Evolutionary conservation across 64 coral and sea anemone species (phyloP).

Genomic region (Dendrophyllia cribrosa): DNA sequence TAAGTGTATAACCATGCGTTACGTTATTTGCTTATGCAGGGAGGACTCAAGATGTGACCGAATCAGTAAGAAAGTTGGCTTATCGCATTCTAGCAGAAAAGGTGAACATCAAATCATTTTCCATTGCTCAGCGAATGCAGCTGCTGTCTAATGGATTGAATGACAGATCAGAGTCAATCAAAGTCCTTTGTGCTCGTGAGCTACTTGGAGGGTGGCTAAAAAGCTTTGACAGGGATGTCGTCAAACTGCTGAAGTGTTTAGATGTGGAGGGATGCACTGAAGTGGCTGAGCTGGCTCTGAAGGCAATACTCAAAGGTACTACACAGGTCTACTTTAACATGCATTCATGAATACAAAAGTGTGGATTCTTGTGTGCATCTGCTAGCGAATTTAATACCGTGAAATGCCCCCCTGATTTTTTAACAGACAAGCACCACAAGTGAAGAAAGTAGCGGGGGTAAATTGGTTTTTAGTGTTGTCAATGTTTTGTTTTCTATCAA

Average conservation of each 20-base stretch:
- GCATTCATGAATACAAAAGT: no score
- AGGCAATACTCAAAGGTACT: conserved; percentile 88
- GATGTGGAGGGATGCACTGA: conserved; percentile 83
- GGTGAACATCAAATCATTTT: conserved; percentile 81
- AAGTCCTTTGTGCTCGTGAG: conserved; percentile 61
- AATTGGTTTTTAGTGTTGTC: no score
- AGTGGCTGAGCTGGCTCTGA: conserved; percentile 71
- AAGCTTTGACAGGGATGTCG: conserved; percentile 76
- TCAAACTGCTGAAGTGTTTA: conserved; percentile 79
- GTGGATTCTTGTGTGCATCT: no score
- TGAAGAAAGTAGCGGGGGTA: no score
- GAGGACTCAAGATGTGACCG: conserved; percentile 90
- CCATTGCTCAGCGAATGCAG: conserved; percentile 88
- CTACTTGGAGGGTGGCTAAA: conserved; percentile 79
- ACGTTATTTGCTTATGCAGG: conserved; percentile 28
- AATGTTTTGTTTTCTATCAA: no score
- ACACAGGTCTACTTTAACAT: background rate
- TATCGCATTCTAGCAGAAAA: conserved; percentile 79
- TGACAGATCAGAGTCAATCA: conserved; percentile 77
- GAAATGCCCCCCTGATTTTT: no score
- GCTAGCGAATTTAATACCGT: no score
- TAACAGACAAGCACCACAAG: no score
- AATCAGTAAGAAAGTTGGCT: conserved; percentile 80
- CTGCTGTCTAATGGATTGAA: conserved; percentile 87
- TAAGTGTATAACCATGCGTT: background rate